Evolutionary conservation across 2,888 invertebrate species (phyloP), one percentile per base, ranked within the genome.

Genomic region (Stegana nigrithorax): DNA sequence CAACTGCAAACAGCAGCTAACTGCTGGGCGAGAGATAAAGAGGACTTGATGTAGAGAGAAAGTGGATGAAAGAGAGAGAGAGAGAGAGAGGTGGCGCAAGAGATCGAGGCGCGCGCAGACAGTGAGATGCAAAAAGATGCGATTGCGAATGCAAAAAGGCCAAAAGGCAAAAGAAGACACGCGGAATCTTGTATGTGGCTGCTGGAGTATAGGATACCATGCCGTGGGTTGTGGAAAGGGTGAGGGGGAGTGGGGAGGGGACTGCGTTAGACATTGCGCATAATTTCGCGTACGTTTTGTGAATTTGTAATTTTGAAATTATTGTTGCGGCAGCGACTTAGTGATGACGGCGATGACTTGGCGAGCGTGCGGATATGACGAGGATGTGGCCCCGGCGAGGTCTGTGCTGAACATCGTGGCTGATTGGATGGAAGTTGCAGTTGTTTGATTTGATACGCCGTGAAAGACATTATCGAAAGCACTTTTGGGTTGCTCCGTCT

Each of bases 281-380:
- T 80, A 78, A 78, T 76, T 80, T 79, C 75, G 77, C 73, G 77
- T 75, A 82, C 80, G 80, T 79, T 81, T 78, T 79, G 75, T 81
- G 81, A 82, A 81, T 81, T 81, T 73, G 79, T 80, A 81, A 81
- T 80, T 78, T 73, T 53, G 56, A 73, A 76, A 73, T 78, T 71
- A 75, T 72, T 73, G 71, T 77, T 77, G 75, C 68, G 25, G n/a
- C 39, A 39, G 4, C 39, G 67, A 45, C 65, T 53, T n/a, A n/a
- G n/a, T 42, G 59, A 14, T 12, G 17, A 45, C 12, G 25, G 23
- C 42, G 57, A 44, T 32, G 50, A 32, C 50, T 36, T 10, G 25
- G n/a, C n/a, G n/a, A n/a, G n/a, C n/a, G n/a, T n/a, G n/a, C n/a
- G n/a, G n/a, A n/a, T 5, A 5, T 53, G 55, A 32, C 4, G 57